Base-by-base conservation (phyloP, 2,888 invertebrate species). In the Rhagonycha fulva region DNA sequence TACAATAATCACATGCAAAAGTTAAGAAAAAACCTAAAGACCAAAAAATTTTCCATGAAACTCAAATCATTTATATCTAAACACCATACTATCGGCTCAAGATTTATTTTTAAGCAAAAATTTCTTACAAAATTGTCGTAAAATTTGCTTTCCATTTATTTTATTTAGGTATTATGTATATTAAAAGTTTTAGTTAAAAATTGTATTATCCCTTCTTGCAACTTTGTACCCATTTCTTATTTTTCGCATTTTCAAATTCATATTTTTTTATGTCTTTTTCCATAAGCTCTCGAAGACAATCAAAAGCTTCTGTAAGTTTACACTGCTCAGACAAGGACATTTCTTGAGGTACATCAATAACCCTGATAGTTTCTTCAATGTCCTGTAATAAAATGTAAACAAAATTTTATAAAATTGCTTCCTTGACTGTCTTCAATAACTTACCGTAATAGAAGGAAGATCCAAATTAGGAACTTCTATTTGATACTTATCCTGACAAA, bases 401-500 rank as follows among this genome's bases (percentile, higher is more conserved):
- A 68, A 68, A 28, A n/a, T 12, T 9, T 60, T 60, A 9, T 11
- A 19, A 69, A 69, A n/a, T 24, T 11, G 19, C 7, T 70, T 61
- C 19, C 24, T 23, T 61, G n/a, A 61, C 12, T 9, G 1, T 9
- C 2, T 12, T 47, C 4, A 9, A 14, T 70, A 47, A n/a, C n/a
- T 63, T 70, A 28, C 67, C 61, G 47, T 9, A 5, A 61, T 11
- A 9, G 76, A 62, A 14, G 24, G 14, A n/a, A 9, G 19, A n/a
- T 72, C 67, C 32, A 77, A 62, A 3, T 72, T 30, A 11, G 76
- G 76, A 28, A 78, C 14, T 3, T 26, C 19, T 4, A 70, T 19
- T 12, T 71, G 47, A 30, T 70, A 76, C 47, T 70, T 84, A 9
- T 83, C 82, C 23, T 76, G 80, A 76, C 87, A 87, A 80, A 80